Conservation (phyloP, 2,113 vertebrate genomes). For the Meleagris gallopavo region DNA sequence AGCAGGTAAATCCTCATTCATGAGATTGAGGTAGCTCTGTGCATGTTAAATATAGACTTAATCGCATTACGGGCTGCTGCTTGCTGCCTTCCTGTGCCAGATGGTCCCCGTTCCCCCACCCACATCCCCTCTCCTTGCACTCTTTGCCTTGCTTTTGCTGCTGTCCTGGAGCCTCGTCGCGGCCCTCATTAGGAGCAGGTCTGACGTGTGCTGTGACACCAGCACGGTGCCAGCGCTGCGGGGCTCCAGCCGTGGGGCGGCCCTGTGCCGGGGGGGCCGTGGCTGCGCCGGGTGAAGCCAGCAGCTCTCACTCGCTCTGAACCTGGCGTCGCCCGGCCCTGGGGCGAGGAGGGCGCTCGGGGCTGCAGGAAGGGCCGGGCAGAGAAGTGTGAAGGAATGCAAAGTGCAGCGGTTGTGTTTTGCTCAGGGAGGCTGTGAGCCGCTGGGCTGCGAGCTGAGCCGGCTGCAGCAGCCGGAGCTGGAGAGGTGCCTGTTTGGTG, state of each 20-base stretch:
- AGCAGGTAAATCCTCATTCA: neutral
- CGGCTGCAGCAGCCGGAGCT: neutral
- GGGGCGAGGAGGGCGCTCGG: neutral
- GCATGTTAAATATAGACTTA: slow-evolving; percentile 16
- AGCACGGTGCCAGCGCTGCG: neutral
- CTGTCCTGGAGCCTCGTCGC: neutral
- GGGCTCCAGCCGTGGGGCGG: neutral
- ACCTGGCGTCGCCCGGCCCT: no score
- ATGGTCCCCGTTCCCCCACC: neutral
- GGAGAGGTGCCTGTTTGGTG: fast-evolving
- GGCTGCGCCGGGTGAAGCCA: no score
- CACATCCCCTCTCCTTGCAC: neutral
- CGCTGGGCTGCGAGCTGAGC: neutral
- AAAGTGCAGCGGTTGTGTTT: fast-evolving
- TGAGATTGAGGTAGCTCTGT: neutral
- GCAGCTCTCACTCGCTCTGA: no score
- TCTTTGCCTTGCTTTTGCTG: neutral
- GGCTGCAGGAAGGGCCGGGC: neutral
- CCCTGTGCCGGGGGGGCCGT: neutral
- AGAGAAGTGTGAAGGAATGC: neutral
- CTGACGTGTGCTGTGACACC: no score
- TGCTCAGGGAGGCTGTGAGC: neutral
- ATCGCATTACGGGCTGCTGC: neutral
- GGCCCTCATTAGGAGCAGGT: fast-evolving
- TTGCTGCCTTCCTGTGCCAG: slow-evolving; percentile 5